Percentiles rank a stretch among this genome's conserved stretches.
Conservation (phyloP, 37 sponge, comb jelly and placozoan species). For the Ephydatia muelleri region DNA sequence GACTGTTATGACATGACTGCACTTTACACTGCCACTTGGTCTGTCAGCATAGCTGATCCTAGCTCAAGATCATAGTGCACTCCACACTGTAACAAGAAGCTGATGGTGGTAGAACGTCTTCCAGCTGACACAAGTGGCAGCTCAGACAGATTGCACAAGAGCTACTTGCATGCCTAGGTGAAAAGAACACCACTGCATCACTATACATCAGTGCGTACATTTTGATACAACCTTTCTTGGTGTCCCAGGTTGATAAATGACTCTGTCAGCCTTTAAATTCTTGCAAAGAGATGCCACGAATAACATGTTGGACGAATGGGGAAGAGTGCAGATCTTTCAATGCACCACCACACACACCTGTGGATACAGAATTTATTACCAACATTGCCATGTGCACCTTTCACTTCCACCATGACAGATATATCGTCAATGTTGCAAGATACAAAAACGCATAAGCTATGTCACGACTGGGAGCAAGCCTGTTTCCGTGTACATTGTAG, state of each 20-base stretch:
- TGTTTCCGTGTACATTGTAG: constrained; percentile 44
- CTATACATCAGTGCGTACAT: background rate
- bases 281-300: constrained; percentile 12
- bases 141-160: background rate
- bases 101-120: background rate
- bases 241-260: constrained; percentile 32
- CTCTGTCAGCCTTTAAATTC: no score
- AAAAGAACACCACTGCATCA: background rate
- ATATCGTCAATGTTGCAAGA: constrained; percentile 8
- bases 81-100: no score
- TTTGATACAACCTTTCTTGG: constrained; percentile 29
- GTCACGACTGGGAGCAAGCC: constrained; percentile 50
- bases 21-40: no score
- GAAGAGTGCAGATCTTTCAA: constrained; percentile 8
- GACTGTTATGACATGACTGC: background rate
- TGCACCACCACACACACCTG: constrained; percentile 18
- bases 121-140: background rate
- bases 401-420: constrained; percentile 21
- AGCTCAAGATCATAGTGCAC: background rate
- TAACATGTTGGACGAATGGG: constrained; percentile 5
- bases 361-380: background rate
- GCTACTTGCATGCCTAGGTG: background rate
- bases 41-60: background rate
- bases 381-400: background rate
- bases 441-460: constrained; percentile 21